Conservation (phyloP, 2,888 invertebrate genomes). For the Lasiommata megera region DNA sequence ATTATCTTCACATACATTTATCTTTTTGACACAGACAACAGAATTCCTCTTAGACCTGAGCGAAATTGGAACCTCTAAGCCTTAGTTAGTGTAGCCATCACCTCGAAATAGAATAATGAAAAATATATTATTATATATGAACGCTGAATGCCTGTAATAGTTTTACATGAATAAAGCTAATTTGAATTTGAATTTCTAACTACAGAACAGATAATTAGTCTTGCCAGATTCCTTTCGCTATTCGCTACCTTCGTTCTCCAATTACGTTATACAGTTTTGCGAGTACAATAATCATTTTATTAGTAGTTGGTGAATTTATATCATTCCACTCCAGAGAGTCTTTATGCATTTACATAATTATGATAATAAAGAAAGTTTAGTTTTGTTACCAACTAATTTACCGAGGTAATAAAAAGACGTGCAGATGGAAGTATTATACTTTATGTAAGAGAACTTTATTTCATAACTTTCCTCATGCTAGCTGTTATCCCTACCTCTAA, state of each 20-base stretch:
- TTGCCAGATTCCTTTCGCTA: no score
- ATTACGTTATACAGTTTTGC: not conserved
- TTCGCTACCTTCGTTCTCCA: not conserved
- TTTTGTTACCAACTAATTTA: constrained; percentile 14
- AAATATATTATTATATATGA: no score
- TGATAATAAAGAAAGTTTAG: constrained; percentile 16
- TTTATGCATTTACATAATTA: constrained; percentile 15
- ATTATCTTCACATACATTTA: no score
- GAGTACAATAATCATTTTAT: constrained; percentile 5
- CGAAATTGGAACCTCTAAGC: no score
- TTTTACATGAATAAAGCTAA: no score
- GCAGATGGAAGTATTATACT: constrained; percentile 10
- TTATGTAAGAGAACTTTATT: not conserved
- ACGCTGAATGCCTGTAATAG: no score
- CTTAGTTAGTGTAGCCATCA: no score
- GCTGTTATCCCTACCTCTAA: not conserved
- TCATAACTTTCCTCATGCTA: not conserved
- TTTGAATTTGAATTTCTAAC: no score
- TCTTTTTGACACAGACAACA: no score
- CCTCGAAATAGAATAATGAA: no score
- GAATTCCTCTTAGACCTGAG: no score
- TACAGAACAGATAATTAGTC: no score
- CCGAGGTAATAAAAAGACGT: constrained; percentile 11
- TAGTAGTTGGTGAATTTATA: constrained; percentile 1
- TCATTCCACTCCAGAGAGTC: not conserved